phyloP scores from a whole-genome alignment of 2,888 invertebrate genomes.

The Uloborus plumipes region DNA sequence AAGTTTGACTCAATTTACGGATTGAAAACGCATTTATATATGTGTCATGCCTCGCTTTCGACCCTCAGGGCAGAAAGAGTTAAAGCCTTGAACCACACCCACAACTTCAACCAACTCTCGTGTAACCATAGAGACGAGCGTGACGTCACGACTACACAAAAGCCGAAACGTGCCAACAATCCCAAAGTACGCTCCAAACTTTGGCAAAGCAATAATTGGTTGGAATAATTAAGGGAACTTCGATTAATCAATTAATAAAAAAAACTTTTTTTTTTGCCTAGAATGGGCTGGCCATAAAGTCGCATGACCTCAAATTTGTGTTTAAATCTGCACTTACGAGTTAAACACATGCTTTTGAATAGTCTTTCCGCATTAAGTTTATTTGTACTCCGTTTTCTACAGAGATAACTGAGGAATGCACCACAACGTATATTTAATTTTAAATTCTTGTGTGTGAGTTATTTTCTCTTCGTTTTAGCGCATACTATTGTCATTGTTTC shows the following conservation, averaged over 20 bases:
- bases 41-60: constrained; percentile 28
- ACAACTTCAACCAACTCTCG: constrained; percentile 49
- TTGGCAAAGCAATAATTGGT: constrained; percentile 59
- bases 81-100: constrained; percentile 59
- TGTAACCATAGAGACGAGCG: constrained; percentile 46
- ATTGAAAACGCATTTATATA: constrained; percentile 45
- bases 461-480: too few relatives aligned
- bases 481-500: too few relatives aligned
- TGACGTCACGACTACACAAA: constrained; percentile 57
- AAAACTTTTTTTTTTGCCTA: constrained; percentile 8
- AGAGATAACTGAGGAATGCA: too few relatives aligned
- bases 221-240: constrained; percentile 45
- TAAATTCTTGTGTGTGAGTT: too few relatives aligned
- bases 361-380: too few relatives aligned
- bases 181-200: constrained; percentile 50
- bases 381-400: too few relatives aligned
- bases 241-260: constrained; percentile 61
- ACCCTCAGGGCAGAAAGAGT: constrained; percentile 56
- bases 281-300: too few relatives aligned
- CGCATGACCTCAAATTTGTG: too few relatives aligned
- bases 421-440: too few relatives aligned
- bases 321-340: too few relatives aligned
- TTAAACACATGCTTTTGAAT: too few relatives aligned
- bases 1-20: constrained; percentile 42
- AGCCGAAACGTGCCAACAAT: constrained; percentile 62